phyloP scores from a whole-genome alignment of 2,797 vertebrate genomes.

The Enteromius paludinosus region DNA sequence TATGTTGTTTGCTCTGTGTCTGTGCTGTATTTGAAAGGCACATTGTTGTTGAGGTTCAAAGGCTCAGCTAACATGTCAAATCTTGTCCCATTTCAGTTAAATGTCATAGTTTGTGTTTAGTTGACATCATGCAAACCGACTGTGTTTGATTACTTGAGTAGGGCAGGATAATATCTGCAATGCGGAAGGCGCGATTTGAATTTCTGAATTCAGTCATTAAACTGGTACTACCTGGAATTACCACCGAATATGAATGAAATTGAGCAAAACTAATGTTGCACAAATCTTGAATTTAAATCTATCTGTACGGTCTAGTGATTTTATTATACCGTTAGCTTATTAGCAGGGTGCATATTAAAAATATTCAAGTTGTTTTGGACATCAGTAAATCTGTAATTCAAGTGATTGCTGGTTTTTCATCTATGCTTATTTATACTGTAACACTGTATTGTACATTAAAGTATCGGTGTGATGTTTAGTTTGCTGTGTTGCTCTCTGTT shows the following conservation, averaged over 20 bases:
- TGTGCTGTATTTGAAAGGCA: neutral
- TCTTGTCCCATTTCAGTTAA: slow-evolving; percentile 6
- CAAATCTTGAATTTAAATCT: neutral
- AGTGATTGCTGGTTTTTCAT: neutral
- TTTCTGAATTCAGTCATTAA: neutral
- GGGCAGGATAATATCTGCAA: neutral
- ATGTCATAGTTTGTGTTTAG: slow-evolving; percentile 10
- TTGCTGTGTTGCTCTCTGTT: neutral
- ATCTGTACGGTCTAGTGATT: neutral
- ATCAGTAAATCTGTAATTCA: neutral
- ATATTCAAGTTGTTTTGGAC: neutral
- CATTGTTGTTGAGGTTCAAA: neutral
- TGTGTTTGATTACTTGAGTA: neutral
- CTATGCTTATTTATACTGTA: neutral
- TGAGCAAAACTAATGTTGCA: neutral
- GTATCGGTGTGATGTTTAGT: neutral
- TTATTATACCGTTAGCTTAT: neutral
- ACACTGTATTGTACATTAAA: neutral
- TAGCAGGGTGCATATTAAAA: neutral
- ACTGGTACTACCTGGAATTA: neutral
- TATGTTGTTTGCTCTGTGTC: neutral
- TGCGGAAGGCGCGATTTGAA: too few relatives aligned
- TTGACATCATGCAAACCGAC: neutral
- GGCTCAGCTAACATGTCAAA: neutral
- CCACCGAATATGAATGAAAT: neutral